Evolutionary conservation across 2,888 invertebrate species (phyloP).

Genomic region (Amphiduros pacificus): DNA sequence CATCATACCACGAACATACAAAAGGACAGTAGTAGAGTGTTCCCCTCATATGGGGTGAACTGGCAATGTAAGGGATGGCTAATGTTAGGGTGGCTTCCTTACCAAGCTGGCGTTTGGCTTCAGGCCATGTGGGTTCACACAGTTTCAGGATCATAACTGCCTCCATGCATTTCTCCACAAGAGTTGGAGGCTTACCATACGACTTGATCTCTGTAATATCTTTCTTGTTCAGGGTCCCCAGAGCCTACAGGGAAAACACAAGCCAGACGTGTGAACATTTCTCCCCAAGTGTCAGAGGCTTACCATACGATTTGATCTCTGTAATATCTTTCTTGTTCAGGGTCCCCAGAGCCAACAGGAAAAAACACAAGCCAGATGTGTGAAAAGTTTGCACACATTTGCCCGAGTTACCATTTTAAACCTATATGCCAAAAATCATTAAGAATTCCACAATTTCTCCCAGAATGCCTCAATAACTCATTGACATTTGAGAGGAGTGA

Average conservation of each 20-base stretch:
- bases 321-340: constrained; percentile 84
- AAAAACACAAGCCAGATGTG: too few species aligned
- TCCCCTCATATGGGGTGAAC: too few species aligned
- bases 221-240: constrained; percentile 81
- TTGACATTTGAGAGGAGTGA: too few species aligned
- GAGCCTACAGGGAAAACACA: constrained; percentile 61
- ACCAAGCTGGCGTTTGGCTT: constrained; percentile 83
- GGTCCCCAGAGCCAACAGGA: constrained; percentile 69
- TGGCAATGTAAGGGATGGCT: too few species aligned
- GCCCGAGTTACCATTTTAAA: too few species aligned
- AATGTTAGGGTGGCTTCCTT: constrained; percentile 17
- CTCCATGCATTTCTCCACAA: constrained; percentile 84
- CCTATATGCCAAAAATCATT: too few species aligned
- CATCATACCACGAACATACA: too few species aligned
- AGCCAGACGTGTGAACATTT: constrained; percentile 70
- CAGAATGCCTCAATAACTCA: too few species aligned
- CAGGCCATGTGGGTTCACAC: constrained; percentile 82
- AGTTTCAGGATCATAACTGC: constrained; percentile 81
- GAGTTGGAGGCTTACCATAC: constrained; percentile 81
- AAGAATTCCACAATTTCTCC: too few species aligned
- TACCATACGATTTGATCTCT: constrained; percentile 81
- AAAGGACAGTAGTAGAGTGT: too few species aligned
- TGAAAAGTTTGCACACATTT: too few species aligned
- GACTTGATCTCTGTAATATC: constrained; percentile 89
- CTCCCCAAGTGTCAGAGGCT: constrained; percentile 80